A percentile compares a stretch with the other conserved stretches of the same genome.
These are phyloP conservation scores for Lophura nycthemera DNA, from an alignment of 2,113 vertebrate species.

Conservation along the genomic window DNA sequence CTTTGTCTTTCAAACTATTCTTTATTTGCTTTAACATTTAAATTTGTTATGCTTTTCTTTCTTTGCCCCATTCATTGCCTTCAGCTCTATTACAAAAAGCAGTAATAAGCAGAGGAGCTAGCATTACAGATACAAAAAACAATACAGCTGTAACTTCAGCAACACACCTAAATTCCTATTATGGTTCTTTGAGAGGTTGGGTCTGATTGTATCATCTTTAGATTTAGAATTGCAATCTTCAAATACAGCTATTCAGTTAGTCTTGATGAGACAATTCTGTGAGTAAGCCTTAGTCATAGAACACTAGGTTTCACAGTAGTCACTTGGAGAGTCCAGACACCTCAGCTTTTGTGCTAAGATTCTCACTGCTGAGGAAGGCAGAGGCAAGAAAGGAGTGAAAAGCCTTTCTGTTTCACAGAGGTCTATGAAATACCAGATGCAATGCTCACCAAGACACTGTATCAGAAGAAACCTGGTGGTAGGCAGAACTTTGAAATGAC, in stretches of 20 bases:
- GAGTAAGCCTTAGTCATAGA: neutral
- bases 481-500: rapidly evolving
- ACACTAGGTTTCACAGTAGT: neutral
- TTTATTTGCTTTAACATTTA: neutral
- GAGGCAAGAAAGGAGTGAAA: neutral
- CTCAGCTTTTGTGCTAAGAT: neutral
- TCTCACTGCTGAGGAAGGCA: neutral
- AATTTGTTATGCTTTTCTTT: neutral
- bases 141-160: neutral
- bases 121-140: neutral
- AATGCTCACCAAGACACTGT: rapidly evolving
- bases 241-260: neutral
- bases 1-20: neutral
- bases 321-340: neutral
- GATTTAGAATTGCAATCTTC: neutral
- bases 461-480: neutral
- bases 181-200: neutral
- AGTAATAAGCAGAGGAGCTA: neutral
- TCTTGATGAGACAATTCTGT: neutral
- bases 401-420: neutral
- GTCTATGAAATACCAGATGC: neutral
- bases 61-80: neutral
- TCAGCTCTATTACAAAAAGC: neutral
- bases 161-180: neutral
- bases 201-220: neutral